Evolutionary conservation across 2,888 invertebrate species (phyloP).

Genomic region (Busseola fusca): DNA sequence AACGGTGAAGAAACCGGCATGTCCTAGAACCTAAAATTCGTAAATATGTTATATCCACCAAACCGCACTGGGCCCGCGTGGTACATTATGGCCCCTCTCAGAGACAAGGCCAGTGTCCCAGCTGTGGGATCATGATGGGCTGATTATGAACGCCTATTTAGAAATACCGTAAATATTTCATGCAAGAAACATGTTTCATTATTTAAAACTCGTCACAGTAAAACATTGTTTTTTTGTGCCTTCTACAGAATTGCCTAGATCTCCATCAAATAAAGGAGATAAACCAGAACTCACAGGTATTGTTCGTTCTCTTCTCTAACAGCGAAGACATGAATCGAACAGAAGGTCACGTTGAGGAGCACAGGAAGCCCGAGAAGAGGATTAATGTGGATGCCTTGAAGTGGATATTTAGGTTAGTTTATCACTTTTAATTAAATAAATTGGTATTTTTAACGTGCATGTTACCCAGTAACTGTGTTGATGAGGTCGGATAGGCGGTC

Average conservation of each 20-base stretch:
- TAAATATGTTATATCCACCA: neutral
- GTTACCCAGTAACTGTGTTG: too few species aligned
- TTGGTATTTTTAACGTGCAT: neutral
- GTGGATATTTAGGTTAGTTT: constrained; percentile 59
- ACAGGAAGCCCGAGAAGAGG: constrained; percentile 63
- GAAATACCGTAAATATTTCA: neutral
- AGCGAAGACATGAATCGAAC: constrained; percentile 65
- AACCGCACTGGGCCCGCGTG: neutral
- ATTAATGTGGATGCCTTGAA: constrained; percentile 59
- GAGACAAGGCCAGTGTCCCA: neutral
- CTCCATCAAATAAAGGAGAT: constrained; percentile 84
- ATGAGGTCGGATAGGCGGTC: too few species aligned
- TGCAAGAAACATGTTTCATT: neutral
- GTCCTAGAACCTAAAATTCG: neutral
- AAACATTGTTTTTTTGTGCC: neutral
- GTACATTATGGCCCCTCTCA: neutral
- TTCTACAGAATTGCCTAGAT: constrained; percentile 85
- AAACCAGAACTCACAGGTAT: constrained; percentile 78
- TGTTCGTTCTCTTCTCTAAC: constrained; percentile 82
- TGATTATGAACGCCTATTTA: neutral
- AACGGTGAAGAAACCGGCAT: neutral
- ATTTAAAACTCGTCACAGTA: neutral
- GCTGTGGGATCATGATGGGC: neutral
- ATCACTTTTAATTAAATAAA: neutral
- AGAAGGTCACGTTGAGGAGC: constrained; percentile 37